A percentile compares a stretch with the other conserved stretches of the same genome.
These are phyloP conservation scores for Decapterus maruadsi DNA, from an alignment of 2,797 vertebrate genomes.

Conservation along the genomic window DNA sequence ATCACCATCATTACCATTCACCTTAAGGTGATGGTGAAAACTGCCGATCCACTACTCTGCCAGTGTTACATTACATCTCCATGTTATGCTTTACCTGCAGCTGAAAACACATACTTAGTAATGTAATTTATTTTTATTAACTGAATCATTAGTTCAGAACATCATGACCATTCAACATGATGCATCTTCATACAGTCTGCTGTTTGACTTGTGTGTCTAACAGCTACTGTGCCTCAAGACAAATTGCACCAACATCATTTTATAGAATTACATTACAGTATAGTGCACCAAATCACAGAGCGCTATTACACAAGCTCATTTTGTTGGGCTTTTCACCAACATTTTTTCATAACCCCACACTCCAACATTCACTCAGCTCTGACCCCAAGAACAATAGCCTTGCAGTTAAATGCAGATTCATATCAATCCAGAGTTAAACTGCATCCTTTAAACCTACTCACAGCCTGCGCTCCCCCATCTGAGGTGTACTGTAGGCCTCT, in stretches of 20 bases:
- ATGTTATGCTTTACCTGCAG: no score
- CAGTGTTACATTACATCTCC: neutral
- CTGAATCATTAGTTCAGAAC: neutral
- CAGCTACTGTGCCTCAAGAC: neutral
- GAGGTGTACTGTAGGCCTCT: neutral
- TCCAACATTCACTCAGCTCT: slow-evolving; percentile 32
- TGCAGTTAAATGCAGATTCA: slow-evolving; percentile 31
- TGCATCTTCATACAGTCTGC: neutral
- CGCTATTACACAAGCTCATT: slow-evolving; percentile 24
- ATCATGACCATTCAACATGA: neutral
- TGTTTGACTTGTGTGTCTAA: slow-evolving; percentile 5
- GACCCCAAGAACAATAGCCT: slow-evolving; percentile 53
- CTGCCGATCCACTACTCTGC: neutral
- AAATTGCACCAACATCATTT: slow-evolving; percentile 7
- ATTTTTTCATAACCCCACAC: slow-evolving; percentile 31
- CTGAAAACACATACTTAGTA: neutral
- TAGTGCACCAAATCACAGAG: neutral
- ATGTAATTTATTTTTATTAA: neutral
- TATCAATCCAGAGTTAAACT: slow-evolving; percentile 54
- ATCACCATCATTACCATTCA: neutral
- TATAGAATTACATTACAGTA: neutral
- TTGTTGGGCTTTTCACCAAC: slow-evolving; percentile 5
- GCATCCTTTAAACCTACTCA: slow-evolving; percentile 36
- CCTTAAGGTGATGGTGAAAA: neutral
- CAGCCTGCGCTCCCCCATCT: slow-evolving; percentile 23